A percentile compares a stretch with the other conserved stretches of the same genome.
Conservation (phyloP, 2,797 vertebrate genomes). For the Sebastes diaconus region DNA sequence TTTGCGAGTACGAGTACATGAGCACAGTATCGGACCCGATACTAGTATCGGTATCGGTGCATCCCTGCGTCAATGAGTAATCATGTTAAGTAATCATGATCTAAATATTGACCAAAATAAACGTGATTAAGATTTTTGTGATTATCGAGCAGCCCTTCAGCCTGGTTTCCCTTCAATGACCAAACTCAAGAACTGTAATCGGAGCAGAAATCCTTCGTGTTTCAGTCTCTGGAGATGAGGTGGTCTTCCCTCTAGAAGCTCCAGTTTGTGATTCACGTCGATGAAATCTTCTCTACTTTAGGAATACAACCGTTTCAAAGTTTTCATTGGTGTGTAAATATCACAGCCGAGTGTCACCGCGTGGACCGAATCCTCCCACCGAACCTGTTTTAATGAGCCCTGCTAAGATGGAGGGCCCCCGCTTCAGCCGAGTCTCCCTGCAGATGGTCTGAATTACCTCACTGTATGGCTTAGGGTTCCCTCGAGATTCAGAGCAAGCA, state of each 20-base stretch:
- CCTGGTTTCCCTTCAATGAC: too few species aligned
- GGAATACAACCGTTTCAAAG: not conserved
- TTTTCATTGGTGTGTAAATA: constrained; percentile 15
- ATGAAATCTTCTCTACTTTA: not conserved
- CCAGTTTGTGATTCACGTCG: not conserved
- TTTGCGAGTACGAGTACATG: too few species aligned
- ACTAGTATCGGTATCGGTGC: too few species aligned
- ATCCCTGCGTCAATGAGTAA: too few species aligned
- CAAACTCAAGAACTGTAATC: too few species aligned
- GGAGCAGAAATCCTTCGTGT: too few species aligned
- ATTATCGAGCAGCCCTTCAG: too few species aligned
- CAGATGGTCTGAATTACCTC: constrained; percentile 83
- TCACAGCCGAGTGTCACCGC: not conserved
- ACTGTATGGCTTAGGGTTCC: constrained; percentile 65
- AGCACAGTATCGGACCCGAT: too few species aligned
- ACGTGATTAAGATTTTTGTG: rapidly evolving
- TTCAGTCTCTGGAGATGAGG: not conserved
- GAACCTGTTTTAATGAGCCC: constrained; percentile 46
- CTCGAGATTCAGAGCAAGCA: constrained; percentile 62
- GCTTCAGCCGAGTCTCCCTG: constrained; percentile 27
- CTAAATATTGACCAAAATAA: too few species aligned
- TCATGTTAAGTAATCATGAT: too few species aligned
- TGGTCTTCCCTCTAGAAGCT: not conserved
- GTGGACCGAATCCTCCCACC: constrained; percentile 1
- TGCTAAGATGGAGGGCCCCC: constrained; percentile 45